Conservation (phyloP, 1,140 invertebrate species). For the Aphidius gifuensis region DNA sequence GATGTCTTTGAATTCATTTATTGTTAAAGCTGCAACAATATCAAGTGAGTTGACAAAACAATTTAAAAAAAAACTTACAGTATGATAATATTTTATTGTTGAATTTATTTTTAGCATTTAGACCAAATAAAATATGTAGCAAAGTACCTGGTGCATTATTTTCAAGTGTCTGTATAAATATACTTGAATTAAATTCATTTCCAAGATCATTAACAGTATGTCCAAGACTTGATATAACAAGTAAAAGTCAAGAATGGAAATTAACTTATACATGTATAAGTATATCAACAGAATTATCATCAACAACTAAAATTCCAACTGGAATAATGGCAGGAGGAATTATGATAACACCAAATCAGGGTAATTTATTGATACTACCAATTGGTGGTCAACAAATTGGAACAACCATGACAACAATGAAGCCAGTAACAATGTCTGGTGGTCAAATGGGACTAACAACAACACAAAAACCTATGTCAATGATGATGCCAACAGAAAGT, state of each 20-base stretch:
- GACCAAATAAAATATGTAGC: conserved; percentile 35
- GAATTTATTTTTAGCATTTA: conserved; percentile 31
- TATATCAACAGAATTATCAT: conserved; percentile 30
- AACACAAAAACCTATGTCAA: neutral
- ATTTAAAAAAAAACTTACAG: neutral
- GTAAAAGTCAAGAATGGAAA: conserved; percentile 37
- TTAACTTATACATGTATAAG: conserved; percentile 39
- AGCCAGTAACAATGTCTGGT: neutral
- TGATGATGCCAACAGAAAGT: neutral
- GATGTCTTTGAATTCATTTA: conserved; percentile 33
- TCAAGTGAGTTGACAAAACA: conserved; percentile 29
- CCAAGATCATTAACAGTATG: conserved; percentile 38
- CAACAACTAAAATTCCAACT: neutral
- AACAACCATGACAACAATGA: neutral
- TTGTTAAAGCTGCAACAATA: conserved; percentile 30
- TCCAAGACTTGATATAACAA: conserved; percentile 32
- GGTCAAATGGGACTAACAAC: neutral
- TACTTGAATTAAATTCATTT: conserved; percentile 38
- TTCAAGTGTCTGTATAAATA: conserved; percentile 38
- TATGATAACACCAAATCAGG: neutral
- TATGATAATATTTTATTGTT: conserved; percentile 5
- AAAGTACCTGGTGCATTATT: conserved; percentile 41
- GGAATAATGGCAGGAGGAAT: neutral
- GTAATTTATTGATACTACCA: neutral
- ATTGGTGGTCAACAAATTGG: neutral